phyloP scores from a whole-genome alignment of 2,888 invertebrate species.

The Himalopsyche japonica region DNA sequence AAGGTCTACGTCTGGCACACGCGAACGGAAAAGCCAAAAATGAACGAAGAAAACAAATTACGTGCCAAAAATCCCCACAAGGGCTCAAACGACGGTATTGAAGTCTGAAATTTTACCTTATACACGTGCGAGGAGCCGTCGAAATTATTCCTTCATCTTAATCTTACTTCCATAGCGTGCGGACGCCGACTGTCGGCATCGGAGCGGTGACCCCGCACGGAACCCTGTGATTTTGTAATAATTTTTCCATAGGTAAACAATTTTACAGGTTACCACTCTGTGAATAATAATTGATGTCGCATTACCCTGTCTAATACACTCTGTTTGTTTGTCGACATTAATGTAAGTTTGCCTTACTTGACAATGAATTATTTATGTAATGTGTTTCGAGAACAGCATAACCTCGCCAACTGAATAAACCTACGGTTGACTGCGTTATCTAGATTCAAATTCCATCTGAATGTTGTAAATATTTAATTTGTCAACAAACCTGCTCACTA shows the following conservation, averaged over 20 bases:
- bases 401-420: neutral
- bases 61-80: slow-evolving; percentile 52
- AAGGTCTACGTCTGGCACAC: slow-evolving; percentile 99
- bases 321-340: neutral
- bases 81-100: slow-evolving; percentile 63
- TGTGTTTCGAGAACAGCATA: neutral
- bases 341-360: neutral
- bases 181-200: neutral
- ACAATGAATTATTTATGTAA: neutral
- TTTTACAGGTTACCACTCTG: neutral
- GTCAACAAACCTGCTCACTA: too few relatives aligned
- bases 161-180: neutral
- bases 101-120: slow-evolving; percentile 49
- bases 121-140: neutral
- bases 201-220: neutral
- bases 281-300: neutral
- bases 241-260: neutral
- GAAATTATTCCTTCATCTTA: neutral
- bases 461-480: too few relatives aligned
- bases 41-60: slow-evolving; percentile 69
- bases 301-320: neutral
- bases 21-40: slow-evolving; percentile 84
- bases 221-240: slow-evolving; percentile 1
- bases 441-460: too few relatives aligned
- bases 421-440: too few relatives aligned